Evolutionary conservation across 2,888 invertebrate species (phyloP).

Genomic region (Polyommatus iphigenia): DNA sequence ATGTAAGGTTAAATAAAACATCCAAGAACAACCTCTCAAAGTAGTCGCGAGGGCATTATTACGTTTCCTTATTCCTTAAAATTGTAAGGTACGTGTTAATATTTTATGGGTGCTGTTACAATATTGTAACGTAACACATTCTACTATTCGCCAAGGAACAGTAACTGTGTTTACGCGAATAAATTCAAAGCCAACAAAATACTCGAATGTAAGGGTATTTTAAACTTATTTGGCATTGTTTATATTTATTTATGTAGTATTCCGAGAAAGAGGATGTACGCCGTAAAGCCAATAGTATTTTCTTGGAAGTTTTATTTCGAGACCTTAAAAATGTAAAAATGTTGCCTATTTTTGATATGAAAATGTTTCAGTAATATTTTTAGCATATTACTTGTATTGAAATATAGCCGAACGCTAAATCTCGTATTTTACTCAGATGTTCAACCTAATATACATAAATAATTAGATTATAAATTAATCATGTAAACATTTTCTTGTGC

Average conservation of each 20-base stretch:
- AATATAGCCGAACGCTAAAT: neutral
- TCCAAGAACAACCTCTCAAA: neutral
- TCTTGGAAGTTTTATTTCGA: constrained; percentile 23
- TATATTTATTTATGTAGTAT: constrained; percentile 32
- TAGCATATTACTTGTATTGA: neutral
- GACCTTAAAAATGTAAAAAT: neutral
- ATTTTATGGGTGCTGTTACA: neutral
- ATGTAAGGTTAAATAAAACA: neutral
- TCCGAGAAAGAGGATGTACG: constrained; percentile 14
- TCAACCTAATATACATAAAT: too few species aligned
- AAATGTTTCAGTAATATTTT: neutral
- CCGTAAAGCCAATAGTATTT: constrained; percentile 25
- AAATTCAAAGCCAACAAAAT: constrained; percentile 30
- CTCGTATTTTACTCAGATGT: neutral
- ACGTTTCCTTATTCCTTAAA: constrained; percentile 17
- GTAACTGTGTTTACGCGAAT: constrained; percentile 22
- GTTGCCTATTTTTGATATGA: neutral
- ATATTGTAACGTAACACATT: constrained; percentile 6
- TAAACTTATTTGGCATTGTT: constrained; percentile 34
- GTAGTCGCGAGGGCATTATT: neutral
- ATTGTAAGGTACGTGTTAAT: constrained; percentile 1
- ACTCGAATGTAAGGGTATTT: constrained; percentile 22
- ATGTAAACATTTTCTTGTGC: too few species aligned
- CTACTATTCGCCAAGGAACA: constrained; percentile 6
- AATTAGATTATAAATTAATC: too few species aligned